Evolutionary conservation across 2,113 vertebrate species (phyloP), one percentile per base, ranked within the genome.

Genomic region (Mus musculus): DNA sequence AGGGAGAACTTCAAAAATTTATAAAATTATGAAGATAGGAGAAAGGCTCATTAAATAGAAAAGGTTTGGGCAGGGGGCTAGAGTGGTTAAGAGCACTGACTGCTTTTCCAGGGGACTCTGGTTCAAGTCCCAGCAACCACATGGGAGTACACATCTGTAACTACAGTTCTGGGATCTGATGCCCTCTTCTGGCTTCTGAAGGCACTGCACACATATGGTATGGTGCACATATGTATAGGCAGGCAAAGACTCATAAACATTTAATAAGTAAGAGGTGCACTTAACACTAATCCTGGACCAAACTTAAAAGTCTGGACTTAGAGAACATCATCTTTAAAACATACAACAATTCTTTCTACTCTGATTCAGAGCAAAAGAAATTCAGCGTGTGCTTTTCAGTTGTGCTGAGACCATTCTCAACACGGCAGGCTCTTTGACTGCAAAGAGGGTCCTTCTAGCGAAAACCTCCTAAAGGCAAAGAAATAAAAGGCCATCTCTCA

Each of bases 1-100:
- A 33, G 13, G 92, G 96, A 97, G 90, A 91, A 87, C 92, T 97
- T 97, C 93, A 97, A 97, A 49, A 96, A 96, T 94, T 82, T 95
- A 97, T n/a, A 98, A 94, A 98, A 98, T 97, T 98, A 97, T 89
- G 81, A 80, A 97, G 97, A 97, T 65, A 78, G n/a, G 78, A 80
- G 97, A 97, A 98, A 95, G 97, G 97, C 73, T 97, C 96, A 89
- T 96, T 96, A 96, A 97, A 97, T 96, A 95, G 72, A 89, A 97
- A 97, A 90, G 54, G 81, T 17, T 65, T 81, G 73, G 42, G 75
- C 3, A 24, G 20, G 78, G 33, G 54, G 19, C 36, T 63, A n/a
- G 59, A 63, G 80, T 42, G 24, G 22, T 24, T 61, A 61, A 63
- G n/a, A 63, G 56, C 56, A 39, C 80, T 28, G 22, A 13, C n/a